Conservation (phyloP, 2,888 invertebrate species). For the Bombyx huttoni region DNA sequence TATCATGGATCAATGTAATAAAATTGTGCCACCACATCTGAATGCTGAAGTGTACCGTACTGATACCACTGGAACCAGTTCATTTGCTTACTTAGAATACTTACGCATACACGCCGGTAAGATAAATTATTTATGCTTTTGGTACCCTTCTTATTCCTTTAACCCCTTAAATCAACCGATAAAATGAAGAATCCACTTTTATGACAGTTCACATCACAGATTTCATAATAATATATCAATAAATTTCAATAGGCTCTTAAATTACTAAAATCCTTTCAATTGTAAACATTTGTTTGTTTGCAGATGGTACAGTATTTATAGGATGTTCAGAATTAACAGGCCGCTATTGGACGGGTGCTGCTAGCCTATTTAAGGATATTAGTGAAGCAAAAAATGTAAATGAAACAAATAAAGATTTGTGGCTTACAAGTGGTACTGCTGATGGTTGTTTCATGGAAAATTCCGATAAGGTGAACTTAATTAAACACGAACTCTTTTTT, state of each 20-base stretch:
- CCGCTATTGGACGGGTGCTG: conserved; percentile 61
- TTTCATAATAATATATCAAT: too few species aligned
- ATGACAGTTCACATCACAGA: too few species aligned
- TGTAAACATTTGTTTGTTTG: conserved; percentile 9
- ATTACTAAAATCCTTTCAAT: neutral
- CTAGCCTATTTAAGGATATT: conserved; percentile 34
- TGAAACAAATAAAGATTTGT: conserved; percentile 33
- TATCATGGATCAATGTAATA: conserved; percentile 40
- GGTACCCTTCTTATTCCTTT: neutral
- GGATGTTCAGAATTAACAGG: conserved; percentile 63
- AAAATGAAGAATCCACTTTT: too few species aligned
- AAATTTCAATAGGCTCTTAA: too few species aligned
- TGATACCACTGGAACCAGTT: conserved; percentile 41
- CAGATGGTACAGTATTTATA: conserved; percentile 54
- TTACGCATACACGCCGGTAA: conserved; percentile 44
- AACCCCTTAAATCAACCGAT: too few species aligned
- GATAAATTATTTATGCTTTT: neutral
- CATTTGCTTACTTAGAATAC: conserved; percentile 48
- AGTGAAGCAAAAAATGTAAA: conserved; percentile 22
- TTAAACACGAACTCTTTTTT: neutral
- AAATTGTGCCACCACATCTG: conserved; percentile 55
- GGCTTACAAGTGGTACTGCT: conserved; percentile 42
- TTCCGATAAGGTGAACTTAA: conserved; percentile 36
- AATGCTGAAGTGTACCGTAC: conserved; percentile 63
- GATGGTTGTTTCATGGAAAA: conserved; percentile 55